Evolutionary conservation across 2,797 vertebrate species (phyloP).

Genomic region (Anomalospiza imberbis): DNA sequence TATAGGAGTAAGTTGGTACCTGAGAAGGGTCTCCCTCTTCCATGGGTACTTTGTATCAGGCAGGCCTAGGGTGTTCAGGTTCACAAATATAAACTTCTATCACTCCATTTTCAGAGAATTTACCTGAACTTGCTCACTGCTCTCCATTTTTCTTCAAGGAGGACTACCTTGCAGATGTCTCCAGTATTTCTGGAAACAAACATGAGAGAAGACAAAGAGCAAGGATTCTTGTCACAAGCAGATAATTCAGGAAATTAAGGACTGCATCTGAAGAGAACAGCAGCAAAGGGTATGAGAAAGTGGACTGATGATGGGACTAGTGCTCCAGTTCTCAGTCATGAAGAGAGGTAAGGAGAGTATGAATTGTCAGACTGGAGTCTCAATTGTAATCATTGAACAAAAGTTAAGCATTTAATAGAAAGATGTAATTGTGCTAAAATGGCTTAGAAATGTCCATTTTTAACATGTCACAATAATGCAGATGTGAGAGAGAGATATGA

Average conservation of each 20-base stretch:
- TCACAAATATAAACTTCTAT: not conserved
- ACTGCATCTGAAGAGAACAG: not conserved
- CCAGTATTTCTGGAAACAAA: not conserved
- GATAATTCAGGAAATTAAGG: not conserved
- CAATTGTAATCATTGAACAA: not conserved
- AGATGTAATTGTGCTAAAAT: not conserved
- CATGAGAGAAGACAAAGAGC: not conserved
- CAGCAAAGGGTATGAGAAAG: not conserved
- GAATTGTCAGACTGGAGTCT: not conserved
- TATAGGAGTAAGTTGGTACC: not conserved
- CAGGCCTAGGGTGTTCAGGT: accelerated
- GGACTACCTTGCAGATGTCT: not conserved
- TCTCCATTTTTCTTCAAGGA: not conserved
- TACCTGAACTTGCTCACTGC: not conserved
- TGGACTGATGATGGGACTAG: not conserved
- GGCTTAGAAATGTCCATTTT: not conserved
- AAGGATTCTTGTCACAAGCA: not conserved
- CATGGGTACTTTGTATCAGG: not conserved
- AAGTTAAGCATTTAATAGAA: not conserved
- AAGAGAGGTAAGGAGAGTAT: not conserved
- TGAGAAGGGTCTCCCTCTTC: not conserved
- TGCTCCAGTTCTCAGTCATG: not conserved
- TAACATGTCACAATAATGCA: not conserved
- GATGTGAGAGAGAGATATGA: not conserved
- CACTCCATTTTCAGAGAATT: not conserved